Percentiles rank a stretch among this genome's conserved stretches.
Evolutionary conservation across 2,113 vertebrate species (phyloP).

Genomic region (Cynopterus brachyotis): DNA sequence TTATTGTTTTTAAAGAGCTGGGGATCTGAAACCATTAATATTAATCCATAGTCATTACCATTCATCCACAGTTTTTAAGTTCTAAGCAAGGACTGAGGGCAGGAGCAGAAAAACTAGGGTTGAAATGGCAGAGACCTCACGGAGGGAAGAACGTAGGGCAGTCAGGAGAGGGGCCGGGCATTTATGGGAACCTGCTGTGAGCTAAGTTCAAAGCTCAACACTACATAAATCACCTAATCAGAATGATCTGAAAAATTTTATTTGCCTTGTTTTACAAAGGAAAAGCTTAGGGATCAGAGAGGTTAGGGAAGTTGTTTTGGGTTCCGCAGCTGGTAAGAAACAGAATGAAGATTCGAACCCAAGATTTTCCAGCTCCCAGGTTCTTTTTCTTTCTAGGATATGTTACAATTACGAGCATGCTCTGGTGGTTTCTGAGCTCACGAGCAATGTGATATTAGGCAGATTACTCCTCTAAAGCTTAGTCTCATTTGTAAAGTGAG

Average conservation of each 20-base stretch:
- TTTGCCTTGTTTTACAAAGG: not conserved
- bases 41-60: not conserved
- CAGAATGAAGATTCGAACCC: not conserved
- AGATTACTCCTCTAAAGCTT: not conserved
- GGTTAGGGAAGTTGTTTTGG: not conserved
- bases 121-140: not conserved
- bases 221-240: not conserved
- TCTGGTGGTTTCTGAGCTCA: not conserved
- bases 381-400: not conserved
- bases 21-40: not conserved
- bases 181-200: not conserved
- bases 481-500: not conserved
- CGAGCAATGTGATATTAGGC: not conserved
- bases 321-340: not conserved
- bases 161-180: rapidly evolving
- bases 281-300: not conserved
- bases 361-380: not conserved
- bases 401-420: not conserved
- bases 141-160: not conserved
- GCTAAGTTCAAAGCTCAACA: not conserved
- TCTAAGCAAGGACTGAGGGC: not conserved
- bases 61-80: not conserved
- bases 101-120: not conserved
- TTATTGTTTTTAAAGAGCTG: not conserved
- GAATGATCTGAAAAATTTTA: not conserved